phyloP scores from a whole-genome alignment of 2,797 vertebrate species.

The Tenualosa ilisha region DNA sequence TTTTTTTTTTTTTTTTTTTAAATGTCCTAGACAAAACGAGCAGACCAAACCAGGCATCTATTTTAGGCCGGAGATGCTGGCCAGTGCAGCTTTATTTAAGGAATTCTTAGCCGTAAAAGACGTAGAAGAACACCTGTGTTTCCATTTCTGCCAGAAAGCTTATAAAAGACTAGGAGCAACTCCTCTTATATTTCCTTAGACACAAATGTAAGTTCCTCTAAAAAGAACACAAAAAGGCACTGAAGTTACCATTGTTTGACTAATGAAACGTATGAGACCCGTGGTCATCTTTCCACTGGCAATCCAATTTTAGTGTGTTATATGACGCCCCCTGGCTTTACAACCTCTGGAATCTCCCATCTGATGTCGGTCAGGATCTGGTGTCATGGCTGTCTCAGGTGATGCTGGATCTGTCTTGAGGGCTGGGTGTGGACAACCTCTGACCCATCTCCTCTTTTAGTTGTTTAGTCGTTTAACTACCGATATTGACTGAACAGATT shows the following conservation, averaged over 20 bases:
- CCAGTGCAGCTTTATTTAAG: neutral
- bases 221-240: neutral
- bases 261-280: neutral
- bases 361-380: neutral
- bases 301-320: neutral
- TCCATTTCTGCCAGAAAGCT: neutral
- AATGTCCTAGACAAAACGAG: neutral
- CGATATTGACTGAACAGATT: too few relatives aligned
- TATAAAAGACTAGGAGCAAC: neutral
- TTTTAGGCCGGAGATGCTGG: neutral
- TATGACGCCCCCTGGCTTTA: neutral
- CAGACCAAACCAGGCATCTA: neutral
- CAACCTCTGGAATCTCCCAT: neutral
- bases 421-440: neutral
- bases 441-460: too few relatives aligned
- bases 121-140: neutral
- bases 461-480: too few relatives aligned
- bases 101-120: neutral
- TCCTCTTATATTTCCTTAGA: neutral
- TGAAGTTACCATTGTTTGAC: neutral
- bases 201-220: neutral
- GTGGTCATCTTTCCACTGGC: neutral
- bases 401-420: neutral
- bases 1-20: neutral
- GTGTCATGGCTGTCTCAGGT: constrained; percentile 1